phyloP scores from a whole-genome alignment of 2,113 vertebrate genomes.

The western clawed frog (Xenopus tropicalis) region UCB_Xtro_10.0 CM004446.2:117014501-117015000 shows the following conservation, averaged over 20 bases:
- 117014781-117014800: conserved; percentile 3
- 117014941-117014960: no score
- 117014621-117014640: not conserved
- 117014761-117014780: not conserved
- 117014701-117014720: conserved; percentile 2
- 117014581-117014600: not conserved
- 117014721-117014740: conserved; percentile 6
- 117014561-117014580: not conserved
- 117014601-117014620: not conserved
- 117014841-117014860: not conserved
- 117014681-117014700: conserved; percentile 1
- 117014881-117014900: not conserved
- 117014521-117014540: not conserved
- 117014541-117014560: not conserved
- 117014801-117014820: conserved; percentile 6
- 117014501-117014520: not conserved
- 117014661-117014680: conserved; percentile 9
- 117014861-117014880: not conserved
- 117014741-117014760: conserved; percentile 1
- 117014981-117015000: not conserved
- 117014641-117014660: conserved; percentile 3
- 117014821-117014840: conserved; percentile 2
- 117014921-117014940: not conserved
- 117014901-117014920: not conserved
- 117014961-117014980: no score